Evolutionary conservation across 2,888 invertebrate genomes (phyloP), one percentile per base, ranked within the genome.

Genomic region (Eubasilissa splendida): DNA sequence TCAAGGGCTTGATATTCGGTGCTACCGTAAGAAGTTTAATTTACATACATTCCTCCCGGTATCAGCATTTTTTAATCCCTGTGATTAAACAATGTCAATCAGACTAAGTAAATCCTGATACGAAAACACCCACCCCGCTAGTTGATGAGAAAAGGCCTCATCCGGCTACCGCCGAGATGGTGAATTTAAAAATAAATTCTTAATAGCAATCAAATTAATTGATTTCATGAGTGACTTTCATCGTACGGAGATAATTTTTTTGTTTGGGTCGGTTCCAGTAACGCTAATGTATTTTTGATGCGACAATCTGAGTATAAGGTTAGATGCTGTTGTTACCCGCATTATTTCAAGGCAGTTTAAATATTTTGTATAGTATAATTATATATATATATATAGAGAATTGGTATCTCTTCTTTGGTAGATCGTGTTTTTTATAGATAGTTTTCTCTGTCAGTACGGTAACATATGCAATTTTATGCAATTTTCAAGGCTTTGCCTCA

Each of bases 281-380:
- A 31, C 82, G 78, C 83, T 83, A 83, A 83, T 83, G 83, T 58
- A 80, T 83, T 83, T 81, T 81, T 83, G 81, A 83, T 83, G 83
- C 80, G 83, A 83, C 83, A 79, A 65, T 77, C 73, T 54, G 12
- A 52, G 70, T 73, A 22, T 68, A 66, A 66, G 42, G 74, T 33
- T 58, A 22, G 42, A 58, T 68, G 68, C 14, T 77, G 33, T 56
- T 14, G 77, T 31, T 56, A n/a, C 31, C 77, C 50, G 56, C 58
- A 10, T 68, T 63, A 11, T 33, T 12, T 33, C 31, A 9, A 22
- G 31, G 33, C 9, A 4, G 4, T 31, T 63, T 22, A 22, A 22
- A 22, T 22, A 22, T 22, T 22, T 22, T 22, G 22, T 22, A 1
- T 22, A 22, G 22, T 22, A 22, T 22, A 22, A 22, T 22, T 22